Evolutionary conservation across 30 jellyfish, hydroid and myxozoan species (phyloP).

Genomic region (Aurelia coerulea): DNA sequence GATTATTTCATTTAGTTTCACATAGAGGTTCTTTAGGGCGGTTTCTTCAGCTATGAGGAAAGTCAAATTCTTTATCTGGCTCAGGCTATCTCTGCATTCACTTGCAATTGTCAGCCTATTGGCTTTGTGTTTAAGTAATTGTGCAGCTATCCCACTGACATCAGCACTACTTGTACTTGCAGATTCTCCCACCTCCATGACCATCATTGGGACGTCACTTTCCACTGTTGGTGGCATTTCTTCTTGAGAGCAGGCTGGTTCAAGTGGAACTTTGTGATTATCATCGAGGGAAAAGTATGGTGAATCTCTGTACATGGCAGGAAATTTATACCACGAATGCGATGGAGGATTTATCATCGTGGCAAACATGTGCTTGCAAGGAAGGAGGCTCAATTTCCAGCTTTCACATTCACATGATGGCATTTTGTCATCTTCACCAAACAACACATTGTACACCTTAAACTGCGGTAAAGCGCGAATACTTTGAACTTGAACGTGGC

Average conservation of each 20-base stretch:
- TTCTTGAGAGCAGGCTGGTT: not conserved
- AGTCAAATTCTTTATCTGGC: conserved; percentile 33
- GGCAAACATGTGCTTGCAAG: too few species aligned
- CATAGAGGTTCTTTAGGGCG: conserved; percentile 1
- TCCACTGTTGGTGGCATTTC: not conserved
- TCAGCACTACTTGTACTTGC: not conserved
- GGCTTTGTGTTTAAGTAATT: not conserved
- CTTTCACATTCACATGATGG: too few species aligned
- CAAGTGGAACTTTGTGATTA: not conserved
- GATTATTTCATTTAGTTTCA: not conserved
- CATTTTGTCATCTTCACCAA: not conserved
- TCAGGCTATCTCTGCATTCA: conserved; percentile 27
- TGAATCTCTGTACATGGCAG: too few species aligned
- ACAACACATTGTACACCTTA: not conserved
- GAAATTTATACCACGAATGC: too few species aligned
- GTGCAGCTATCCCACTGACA: not conserved
- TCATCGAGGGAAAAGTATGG: not conserved
- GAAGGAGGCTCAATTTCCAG: too few species aligned
- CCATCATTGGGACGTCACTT: not conserved
- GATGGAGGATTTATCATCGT: too few species aligned
- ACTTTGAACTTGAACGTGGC: conserved; percentile 9
- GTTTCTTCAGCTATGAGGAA: conserved; percentile 16
- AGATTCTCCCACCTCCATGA: not conserved
- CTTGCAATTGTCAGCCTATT: conserved; percentile 2
- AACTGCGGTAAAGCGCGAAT: conserved; percentile 14